Conservation (phyloP, 2,888 invertebrate species). For the Leptothorax acervorum region DNA sequence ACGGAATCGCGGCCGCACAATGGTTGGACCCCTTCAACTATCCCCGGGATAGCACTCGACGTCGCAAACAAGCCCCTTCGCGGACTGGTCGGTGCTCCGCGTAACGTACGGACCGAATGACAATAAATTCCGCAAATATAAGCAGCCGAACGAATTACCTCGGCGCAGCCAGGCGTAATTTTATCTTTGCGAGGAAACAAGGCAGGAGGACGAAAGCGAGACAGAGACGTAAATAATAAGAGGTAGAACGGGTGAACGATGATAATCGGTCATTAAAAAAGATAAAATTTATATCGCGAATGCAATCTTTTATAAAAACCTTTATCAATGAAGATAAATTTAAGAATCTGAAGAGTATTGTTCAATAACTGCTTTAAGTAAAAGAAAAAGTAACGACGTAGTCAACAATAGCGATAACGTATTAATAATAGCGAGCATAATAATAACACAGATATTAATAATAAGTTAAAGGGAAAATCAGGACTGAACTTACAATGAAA, state of each 20-base stretch:
- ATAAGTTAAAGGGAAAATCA: neutral
- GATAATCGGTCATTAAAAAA: neutral
- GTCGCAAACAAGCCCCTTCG: conserved; percentile 82
- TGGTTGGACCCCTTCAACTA: conserved; percentile 80
- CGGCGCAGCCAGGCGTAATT: conserved; percentile 56
- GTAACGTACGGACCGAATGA: conserved; percentile 60
- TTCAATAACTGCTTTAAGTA: neutral
- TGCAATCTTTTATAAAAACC: neutral
- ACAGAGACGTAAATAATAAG: neutral
- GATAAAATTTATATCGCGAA: conserved; percentile 1
- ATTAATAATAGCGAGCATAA: neutral
- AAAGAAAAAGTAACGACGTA: neutral
- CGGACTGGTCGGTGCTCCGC: conserved; percentile 60
- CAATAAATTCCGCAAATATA: conserved; percentile 76
- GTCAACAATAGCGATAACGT: neutral
- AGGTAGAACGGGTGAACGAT: neutral
- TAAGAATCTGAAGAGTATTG: neutral
- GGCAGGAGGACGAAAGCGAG: neutral
- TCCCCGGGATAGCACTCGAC: conserved; percentile 78
- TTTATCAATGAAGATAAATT: neutral
- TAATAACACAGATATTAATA: neutral
- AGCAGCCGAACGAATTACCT: conserved; percentile 73
- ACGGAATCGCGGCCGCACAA: conserved; percentile 76
- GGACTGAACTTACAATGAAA: neutral
- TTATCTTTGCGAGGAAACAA: conserved; percentile 1